Conservation (phyloP, 2,888 invertebrate genomes). For the Baccha elongata region DNA sequence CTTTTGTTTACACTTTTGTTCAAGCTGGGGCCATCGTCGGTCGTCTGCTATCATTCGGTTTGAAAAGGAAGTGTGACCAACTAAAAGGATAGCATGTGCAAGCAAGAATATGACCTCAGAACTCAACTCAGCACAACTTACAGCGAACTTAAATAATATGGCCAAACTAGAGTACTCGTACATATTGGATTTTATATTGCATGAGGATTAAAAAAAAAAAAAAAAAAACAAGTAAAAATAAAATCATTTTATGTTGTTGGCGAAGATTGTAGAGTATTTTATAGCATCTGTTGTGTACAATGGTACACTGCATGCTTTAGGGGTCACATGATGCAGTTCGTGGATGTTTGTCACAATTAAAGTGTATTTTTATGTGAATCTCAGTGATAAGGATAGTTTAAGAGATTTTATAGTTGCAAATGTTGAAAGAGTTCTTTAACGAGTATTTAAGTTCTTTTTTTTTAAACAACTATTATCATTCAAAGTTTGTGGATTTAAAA, state of each 20-base stretch:
- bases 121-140: conserved; percentile 2
- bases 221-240: too few species aligned
- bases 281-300: conserved; percentile 14
- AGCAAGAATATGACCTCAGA: conserved; percentile 59
- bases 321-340: background rate
- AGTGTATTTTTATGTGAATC: conserved; percentile 2
- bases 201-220: conserved; percentile 48
- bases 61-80: conserved; percentile 17
- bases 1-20: conserved; percentile 65
- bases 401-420: background rate
- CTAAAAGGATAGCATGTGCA: conserved; percentile 22
- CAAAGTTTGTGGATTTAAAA: too few species aligned
- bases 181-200: background rate
- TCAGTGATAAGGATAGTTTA: background rate
- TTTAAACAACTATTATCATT: too few species aligned
- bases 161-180: background rate
- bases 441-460: too few species aligned
- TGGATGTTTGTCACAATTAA: background rate
- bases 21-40: conserved; percentile 14
- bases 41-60: background rate
- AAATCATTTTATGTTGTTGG: conserved; percentile 55
- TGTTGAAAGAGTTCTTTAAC: too few species aligned
- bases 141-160: background rate
- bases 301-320: background rate
- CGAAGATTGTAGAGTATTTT: conserved; percentile 51